phyloP scores from a whole-genome alignment of 1,140 invertebrate genomes.

The Bombus huntii region DNA sequence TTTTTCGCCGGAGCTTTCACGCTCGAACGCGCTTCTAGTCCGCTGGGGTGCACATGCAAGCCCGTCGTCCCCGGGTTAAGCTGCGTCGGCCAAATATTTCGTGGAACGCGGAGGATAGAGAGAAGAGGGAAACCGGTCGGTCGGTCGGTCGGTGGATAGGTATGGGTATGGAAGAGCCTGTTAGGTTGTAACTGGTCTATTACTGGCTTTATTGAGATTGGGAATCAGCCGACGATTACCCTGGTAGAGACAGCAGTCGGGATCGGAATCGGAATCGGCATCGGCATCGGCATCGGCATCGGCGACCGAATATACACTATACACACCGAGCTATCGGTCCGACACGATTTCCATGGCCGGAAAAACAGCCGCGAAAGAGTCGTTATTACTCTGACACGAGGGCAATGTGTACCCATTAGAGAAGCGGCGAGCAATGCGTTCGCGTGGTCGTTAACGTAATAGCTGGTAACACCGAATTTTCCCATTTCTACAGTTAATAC shows the following conservation, averaged over 20 bases:
- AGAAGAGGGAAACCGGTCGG: not conserved
- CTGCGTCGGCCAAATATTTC: conserved; percentile 33
- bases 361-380: conserved; percentile 47
- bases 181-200: conserved; percentile 54
- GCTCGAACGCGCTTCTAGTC: conserved; percentile 20
- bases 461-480: conserved; percentile 39
- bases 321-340: conserved; percentile 1
- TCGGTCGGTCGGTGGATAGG: too few species aligned
- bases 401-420: conserved; percentile 51
- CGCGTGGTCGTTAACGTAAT: conserved; percentile 44
- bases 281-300: not conserved
- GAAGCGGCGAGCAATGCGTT: conserved; percentile 14
- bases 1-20: conserved; percentile 29
- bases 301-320: conserved; percentile 9
- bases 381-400: conserved; percentile 48
- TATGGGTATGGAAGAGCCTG: conserved; percentile 12
- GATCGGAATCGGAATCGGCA: not conserved
- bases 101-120: not conserved
- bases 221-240: conserved; percentile 47
- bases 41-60: not conserved
- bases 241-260: not conserved
- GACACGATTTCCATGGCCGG: conserved; percentile 27
- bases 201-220: conserved; percentile 61
- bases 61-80: conserved; percentile 27
- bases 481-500: conserved; percentile 24